Base-by-base conservation (phyloP, 1,140 invertebrate species). In the Adoxophyes honmai region DNA sequence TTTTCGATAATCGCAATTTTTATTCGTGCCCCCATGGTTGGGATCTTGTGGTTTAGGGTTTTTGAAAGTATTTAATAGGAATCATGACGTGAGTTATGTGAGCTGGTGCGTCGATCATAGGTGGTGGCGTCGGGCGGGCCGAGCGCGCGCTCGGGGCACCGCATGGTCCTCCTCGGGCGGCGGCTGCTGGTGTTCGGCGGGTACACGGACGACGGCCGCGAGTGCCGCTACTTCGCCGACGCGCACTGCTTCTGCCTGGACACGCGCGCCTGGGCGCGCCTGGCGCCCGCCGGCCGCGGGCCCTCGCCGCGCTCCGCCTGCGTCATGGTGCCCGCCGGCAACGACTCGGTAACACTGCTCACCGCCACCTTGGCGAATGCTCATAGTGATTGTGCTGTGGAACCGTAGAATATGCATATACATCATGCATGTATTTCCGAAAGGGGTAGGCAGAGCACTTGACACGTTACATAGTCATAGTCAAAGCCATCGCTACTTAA, bases 161-260 rank as follows among this genome's bases (percentile, higher is more conserved):
- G 97, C 59, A 98, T 98, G 97, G 91, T 93, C 5, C 90, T 92
- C 4, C 71, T 91, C 0, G 89, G 93, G 10, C 96, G 96, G 74
- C 96, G 95, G 66, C 78, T 98, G 0, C 90, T 97, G 62, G 89
- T 98, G 14, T 98, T 98, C 91, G 97, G 97, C 0, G 97, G 97
- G 11, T 98, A 97, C 81, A 93, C 96, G 75, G 97, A 98, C 82
- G 98, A 97, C 86, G 91, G 94, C 4, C 92, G 95, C 55, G 94
- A 96, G 44, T 98, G 94, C 75, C 95, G 95, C 70, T 98, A 98
- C 85, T 97, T 93, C 75, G 98, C 98, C 86, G 97, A 98, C 89
- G 76, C 97, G 2, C 91, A 97, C 82, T 85, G 92, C 18, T 98
- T 98, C 83, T 93, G 96, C 72, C 86, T 97, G 61, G 94, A 96